Evolutionary conservation across 2,797 vertebrate species (phyloP), one percentile per base, ranked within the genome.

Genomic region (Neostethus bicornis): DNA sequence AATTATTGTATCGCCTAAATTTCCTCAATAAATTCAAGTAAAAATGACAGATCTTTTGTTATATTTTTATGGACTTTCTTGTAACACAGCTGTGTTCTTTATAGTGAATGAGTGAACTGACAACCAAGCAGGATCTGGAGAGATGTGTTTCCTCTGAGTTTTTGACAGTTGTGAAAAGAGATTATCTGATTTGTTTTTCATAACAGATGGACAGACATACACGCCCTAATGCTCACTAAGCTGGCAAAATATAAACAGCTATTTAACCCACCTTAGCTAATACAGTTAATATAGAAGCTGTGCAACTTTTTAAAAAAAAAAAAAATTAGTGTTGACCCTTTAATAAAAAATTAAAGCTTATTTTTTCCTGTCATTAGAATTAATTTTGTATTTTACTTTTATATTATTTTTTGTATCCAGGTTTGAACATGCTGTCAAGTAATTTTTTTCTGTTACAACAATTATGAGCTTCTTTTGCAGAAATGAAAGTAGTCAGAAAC

Each of bases 391-490:
- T 43, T 59, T 49, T 32, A 1, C 51, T 8, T 16, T 51, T 31
- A n/a, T n/a, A n/a, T n/a, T 28, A 34, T 1, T 26, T 44, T 48
- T 29, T 20, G 12, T 14, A 42, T 51, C 26, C 46, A 51, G 46
- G 29, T 25, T 49, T 39, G 16, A 37, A 38, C 64, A 67, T 21
- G 41, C 26, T 19, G n/a, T 31, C 61, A 24, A 35, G 37, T 19
- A 53, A 19, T 13, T 57, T 20, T 45, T 45, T 64, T 13, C 38
- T 28, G 68, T 61, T 62, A 52, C 56, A 50, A 63, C 17, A 0
- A 52, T 46, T 41, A 35, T 25, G 23, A 45, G 51, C 38, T 54
- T 47, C 31, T 38, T 42, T 24, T 46, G 25, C 35, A 62, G 56
- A 56, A 50, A 59, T 39, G 60, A 61, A 70, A 53, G 16, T 8